These are phyloP conservation scores for Nomada ferruginata DNA, from an alignment of 2,888 invertebrate genomes.

Conservation along the genomic window DNA sequence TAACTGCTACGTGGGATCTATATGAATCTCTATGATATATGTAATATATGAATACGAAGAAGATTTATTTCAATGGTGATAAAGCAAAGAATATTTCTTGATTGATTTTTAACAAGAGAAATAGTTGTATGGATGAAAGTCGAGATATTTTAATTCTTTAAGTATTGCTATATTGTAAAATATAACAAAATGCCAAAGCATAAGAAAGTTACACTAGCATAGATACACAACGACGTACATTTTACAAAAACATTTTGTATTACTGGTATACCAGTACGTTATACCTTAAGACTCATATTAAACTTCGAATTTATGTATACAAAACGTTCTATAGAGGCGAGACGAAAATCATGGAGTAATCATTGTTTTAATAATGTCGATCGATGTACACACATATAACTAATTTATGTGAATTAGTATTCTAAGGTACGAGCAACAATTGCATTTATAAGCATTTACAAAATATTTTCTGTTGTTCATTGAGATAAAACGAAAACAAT, in stretches of 20 bases:
- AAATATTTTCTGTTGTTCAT: conserved; percentile 33
- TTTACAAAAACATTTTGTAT: conserved; percentile 52
- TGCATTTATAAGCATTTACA: conserved; percentile 46
- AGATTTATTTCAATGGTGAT: conserved; percentile 27
- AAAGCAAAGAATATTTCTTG: conserved; percentile 22
- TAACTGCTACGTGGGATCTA: conserved; percentile 36
- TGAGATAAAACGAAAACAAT: conserved; percentile 14
- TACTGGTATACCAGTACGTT: conserved; percentile 28
- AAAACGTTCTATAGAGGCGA: conserved; percentile 22
- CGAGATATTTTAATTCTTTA: conserved; percentile 57
- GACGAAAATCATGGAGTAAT: conserved; percentile 42
- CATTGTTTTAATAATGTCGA: conserved; percentile 28
- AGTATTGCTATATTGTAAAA: conserved; percentile 59
- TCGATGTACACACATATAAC: conserved; percentile 7
- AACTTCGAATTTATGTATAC: conserved; percentile 44
- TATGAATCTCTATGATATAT: conserved; percentile 42
- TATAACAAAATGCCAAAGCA: conserved; percentile 69
- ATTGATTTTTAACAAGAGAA: conserved; percentile 38
- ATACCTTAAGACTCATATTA: conserved; percentile 32
- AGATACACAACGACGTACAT: conserved; percentile 45
- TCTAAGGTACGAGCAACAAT: conserved; percentile 25
- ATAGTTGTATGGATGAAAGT: conserved; percentile 50
- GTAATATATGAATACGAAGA: conserved; percentile 43
- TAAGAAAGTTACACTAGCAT: conserved; percentile 66
- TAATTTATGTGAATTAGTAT: conserved; percentile 22